Conservation (phyloP, 2,888 invertebrate genomes). For the Barypeithes pellucidus region DNA sequence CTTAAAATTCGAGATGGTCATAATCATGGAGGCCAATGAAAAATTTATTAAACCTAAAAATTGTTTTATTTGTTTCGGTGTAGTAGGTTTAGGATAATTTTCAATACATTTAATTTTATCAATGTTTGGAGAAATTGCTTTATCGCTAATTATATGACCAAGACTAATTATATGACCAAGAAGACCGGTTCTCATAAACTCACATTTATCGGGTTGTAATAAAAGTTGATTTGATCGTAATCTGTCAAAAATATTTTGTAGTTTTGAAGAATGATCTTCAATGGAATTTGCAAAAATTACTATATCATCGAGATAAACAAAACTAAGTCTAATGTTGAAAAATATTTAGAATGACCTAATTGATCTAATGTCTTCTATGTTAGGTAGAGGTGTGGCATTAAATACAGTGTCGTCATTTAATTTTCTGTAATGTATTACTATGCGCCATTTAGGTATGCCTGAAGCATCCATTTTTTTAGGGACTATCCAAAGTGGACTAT, state of each 20-base stretch:
- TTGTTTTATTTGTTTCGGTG: conserved; percentile 61
- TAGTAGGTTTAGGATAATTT: conserved; percentile 62
- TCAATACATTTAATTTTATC: conserved; percentile 55
- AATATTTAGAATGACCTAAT: too few species aligned
- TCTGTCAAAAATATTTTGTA: conserved; percentile 60
- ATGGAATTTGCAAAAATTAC: too few species aligned
- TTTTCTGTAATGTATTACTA: conserved; percentile 57
- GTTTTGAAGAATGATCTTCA: conserved; percentile 53
- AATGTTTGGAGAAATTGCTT: conserved; percentile 65
- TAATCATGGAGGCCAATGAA: too few species aligned
- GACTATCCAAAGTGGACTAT: too few species aligned
- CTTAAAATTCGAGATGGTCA: too few species aligned
- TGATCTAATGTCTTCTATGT: conserved; percentile 66
- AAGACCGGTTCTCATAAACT: conserved; percentile 66
- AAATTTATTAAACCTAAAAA: conserved; percentile 61
- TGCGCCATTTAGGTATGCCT: conserved; percentile 52
- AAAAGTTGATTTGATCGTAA: conserved; percentile 57
- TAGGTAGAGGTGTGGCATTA: too few species aligned
- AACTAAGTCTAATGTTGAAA: too few species aligned
- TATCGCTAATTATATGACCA: conserved; percentile 64
- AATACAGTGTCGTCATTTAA: conserved; percentile 65
- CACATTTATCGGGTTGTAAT: conserved; percentile 59
- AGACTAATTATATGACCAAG: conserved; percentile 63
- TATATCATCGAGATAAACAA: too few species aligned
- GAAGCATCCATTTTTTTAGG: conserved; percentile 62